A percentile compares a stretch with the other conserved stretches of the same genome.
Conservation (phyloP, 2,797 vertebrate genomes). For the Bovichtus variegatus region DNA sequence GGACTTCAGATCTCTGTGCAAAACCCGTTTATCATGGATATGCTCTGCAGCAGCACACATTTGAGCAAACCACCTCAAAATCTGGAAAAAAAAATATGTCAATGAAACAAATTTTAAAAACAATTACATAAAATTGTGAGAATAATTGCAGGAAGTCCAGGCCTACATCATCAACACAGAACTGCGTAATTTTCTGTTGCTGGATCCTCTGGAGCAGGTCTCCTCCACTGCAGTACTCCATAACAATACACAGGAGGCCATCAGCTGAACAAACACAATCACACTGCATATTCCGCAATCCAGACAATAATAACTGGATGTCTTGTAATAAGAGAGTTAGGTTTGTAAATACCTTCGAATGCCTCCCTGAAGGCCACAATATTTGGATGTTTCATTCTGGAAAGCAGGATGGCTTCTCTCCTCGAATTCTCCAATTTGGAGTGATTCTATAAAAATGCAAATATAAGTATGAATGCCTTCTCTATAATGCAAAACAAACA, state of each 20-base stretch:
- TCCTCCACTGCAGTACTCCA: slow-evolving; percentile 94
- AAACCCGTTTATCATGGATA: slow-evolving; percentile 90
- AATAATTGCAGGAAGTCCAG: neutral
- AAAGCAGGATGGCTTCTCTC: slow-evolving; percentile 91
- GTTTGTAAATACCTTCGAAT: slow-evolving; percentile 88
- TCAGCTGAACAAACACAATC: slow-evolving; percentile 81
- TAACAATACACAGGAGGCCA: slow-evolving; percentile 91
- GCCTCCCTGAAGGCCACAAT: slow-evolving; percentile 92
- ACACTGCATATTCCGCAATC: slow-evolving; percentile 19
- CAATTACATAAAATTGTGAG: neutral
- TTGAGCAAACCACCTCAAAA: slow-evolving; percentile 93
- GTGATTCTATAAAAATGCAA: slow-evolving; percentile 81
- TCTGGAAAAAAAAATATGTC: slow-evolving; percentile 74
- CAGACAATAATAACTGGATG: slow-evolving; percentile 22
- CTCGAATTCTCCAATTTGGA: slow-evolving; percentile 81
- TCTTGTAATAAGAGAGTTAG: neutral
- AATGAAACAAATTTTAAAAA: neutral
- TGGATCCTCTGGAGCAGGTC: slow-evolving; percentile 92
- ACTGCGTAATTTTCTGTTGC: slow-evolving; percentile 86
- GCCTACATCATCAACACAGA: slow-evolving; percentile 88
- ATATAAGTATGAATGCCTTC: slow-evolving; percentile 11
- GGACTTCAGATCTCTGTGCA: slow-evolving; percentile 96
- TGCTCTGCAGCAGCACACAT: slow-evolving; percentile 91
- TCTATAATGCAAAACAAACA: slow-evolving; percentile 41
- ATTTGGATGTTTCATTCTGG: slow-evolving; percentile 93